Base-by-base conservation (phyloP, 64 coral and sea anemone genomes). In the Exaiptasia diaphana region DNA sequence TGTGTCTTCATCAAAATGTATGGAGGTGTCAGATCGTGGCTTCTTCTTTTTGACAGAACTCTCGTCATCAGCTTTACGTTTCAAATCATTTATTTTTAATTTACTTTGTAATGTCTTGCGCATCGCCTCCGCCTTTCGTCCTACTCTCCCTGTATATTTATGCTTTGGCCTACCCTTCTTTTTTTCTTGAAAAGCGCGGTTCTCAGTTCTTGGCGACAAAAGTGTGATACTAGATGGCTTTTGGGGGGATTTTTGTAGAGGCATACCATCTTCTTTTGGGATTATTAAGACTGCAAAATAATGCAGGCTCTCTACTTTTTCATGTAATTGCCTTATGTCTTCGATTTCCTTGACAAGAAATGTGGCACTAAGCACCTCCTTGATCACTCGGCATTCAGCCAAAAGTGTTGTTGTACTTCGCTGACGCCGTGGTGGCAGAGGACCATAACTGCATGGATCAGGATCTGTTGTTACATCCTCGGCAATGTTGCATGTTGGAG, bases 331-430 rank as follows among this genome's bases (percentile, higher is more conserved):
- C 4, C 12, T 2, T 14, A 76, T 26, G 12, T 15, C 21, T 24
- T 82, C 41, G 28, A 45, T 25, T 2, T 32, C 64, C 53, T 82
- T 69, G 22, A 82, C 69, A 0, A 68, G 28, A 30, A 68, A 82
- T 29, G 64, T 69, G 10, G 41, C 39, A 65, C 77, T 50, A 25
- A 49, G 28, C 2, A 70, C 37, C 53, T 82, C 79, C 20, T 82
- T 69, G 21, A 82, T 13, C 20, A 13, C 38, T 21, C 41, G 30
- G 20, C 60, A 68, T 4, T 69, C 25, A 4, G 63, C 17, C n/a
- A 38, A 63, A 5, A 49, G n/a, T 18, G 52, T 53, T 37, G 11
- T 62, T 4, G 8, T 39, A 3, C 8, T 21, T 11, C 3, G 4
- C 25, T 22, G 11, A 21, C 28, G 20, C 61, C 21, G 58, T 1